Conservation (phyloP, 2,113 vertebrate genomes). For the Melospiza georgiana region DNA sequence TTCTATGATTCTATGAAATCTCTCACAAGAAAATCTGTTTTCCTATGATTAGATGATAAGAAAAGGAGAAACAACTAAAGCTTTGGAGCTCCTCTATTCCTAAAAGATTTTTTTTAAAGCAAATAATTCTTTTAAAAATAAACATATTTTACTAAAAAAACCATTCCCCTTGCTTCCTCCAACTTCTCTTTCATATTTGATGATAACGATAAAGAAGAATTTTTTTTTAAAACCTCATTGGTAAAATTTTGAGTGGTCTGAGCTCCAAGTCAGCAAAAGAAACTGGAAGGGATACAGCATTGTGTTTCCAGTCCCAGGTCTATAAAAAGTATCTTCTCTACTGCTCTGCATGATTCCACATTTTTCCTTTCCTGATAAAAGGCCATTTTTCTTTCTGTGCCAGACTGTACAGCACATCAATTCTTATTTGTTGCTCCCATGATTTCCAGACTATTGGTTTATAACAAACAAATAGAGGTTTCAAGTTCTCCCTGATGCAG, state of each 20-base stretch:
- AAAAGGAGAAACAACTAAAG: not conserved
- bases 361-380: not conserved
- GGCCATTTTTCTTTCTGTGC: not conserved
- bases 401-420: slow-evolving; percentile 22
- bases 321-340: not conserved
- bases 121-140: not conserved
- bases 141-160: not conserved
- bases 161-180: accelerated
- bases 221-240: not conserved
- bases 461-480: slow-evolving; percentile 42
- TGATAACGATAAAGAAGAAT: accelerated
- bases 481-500: not conserved
- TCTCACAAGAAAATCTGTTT: not conserved
- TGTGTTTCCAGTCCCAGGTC: not conserved
- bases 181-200: not conserved
- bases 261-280: not conserved
- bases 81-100: not conserved
- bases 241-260: not conserved
- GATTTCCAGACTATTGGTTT: slow-evolving; percentile 48
- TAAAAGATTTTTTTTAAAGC: not conserved
- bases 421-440: slow-evolving; percentile 46
- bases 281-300: not conserved
- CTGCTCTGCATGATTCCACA: not conserved
- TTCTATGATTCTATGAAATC: not conserved
- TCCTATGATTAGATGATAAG: not conserved